These are phyloP conservation scores for Cichladusa arquata DNA, from an alignment of 2,113 vertebrate genomes.

Conservation along the genomic window DNA sequence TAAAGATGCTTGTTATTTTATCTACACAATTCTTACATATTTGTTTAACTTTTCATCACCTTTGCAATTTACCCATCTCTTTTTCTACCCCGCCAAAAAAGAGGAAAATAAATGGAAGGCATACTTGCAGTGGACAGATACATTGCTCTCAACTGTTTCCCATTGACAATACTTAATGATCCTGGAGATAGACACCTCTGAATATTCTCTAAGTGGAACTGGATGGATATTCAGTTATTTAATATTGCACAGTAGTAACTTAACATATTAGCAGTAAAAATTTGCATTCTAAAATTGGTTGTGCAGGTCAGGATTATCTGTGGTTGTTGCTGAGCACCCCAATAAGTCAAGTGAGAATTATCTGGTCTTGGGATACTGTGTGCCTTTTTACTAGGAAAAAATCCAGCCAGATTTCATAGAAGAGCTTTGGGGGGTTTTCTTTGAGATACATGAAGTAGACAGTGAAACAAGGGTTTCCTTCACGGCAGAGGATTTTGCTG, in stretches of 20 bases:
- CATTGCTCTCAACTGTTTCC: not conserved
- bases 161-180: not conserved
- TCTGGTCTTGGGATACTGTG: not conserved
- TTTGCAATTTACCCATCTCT: not conserved
- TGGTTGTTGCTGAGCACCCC: not conserved
- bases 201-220: not conserved
- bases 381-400: not conserved
- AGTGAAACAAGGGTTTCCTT: not conserved
- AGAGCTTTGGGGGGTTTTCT: not conserved
- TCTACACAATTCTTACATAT: not conserved
- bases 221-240: not conserved
- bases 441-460: not conserved
- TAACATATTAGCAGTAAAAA: not conserved
- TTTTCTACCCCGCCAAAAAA: not conserved
- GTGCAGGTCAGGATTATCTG: not conserved
- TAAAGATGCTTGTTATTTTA: not conserved
- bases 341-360: not conserved
- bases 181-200: not conserved
- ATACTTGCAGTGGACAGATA: not conserved
- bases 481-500: no score
- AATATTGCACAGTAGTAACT: not conserved
- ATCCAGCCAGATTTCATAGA: not conserved
- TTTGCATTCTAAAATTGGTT: not conserved
- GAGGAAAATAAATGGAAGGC: not conserved
- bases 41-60: not conserved